Percentiles rank a stretch among this genome's conserved stretches.
phyloP scores from a whole-genome alignment of 2,797 vertebrate genomes.

The Falco novaeseelandiae region DNA sequence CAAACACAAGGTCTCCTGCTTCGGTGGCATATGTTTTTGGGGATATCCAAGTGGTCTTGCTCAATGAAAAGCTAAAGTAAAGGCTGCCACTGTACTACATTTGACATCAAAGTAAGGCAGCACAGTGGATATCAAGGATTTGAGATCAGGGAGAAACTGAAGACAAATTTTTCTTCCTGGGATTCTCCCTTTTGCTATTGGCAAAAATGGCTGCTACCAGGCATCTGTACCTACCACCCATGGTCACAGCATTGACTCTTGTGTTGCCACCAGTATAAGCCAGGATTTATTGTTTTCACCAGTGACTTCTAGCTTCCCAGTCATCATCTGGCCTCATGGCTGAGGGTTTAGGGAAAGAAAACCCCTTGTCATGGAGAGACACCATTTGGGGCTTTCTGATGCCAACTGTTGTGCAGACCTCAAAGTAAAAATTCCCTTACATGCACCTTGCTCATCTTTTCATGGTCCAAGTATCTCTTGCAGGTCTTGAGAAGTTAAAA shows the following conservation, averaged over 20 bases:
- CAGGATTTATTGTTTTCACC: not conserved
- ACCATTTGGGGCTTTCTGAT: not conserved
- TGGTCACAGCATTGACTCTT: not conserved
- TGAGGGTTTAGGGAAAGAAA: not conserved
- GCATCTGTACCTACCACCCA: not conserved
- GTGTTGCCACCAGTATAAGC: not conserved
- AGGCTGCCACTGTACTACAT: not conserved
- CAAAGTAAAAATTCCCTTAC: not conserved
- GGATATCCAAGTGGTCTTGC: not conserved
- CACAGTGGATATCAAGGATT: not conserved
- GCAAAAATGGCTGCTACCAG: not conserved
- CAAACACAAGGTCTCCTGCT: not conserved
- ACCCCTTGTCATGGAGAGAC: not conserved
- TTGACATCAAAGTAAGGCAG: not conserved
- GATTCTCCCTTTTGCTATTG: not conserved
- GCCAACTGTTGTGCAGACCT: not conserved
- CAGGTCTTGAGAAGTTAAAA: not conserved
- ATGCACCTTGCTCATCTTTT: not conserved
- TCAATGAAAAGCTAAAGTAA: not conserved
- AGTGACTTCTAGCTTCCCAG: not conserved
- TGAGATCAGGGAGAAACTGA: not conserved
- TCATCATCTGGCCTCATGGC: not conserved
- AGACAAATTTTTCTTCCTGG: not conserved
- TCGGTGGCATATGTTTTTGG: rapidly evolving
- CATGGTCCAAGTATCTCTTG: not conserved